phyloP scores from a whole-genome alignment of 2,797 vertebrate species.

The Dermochelys coriacea region DNA sequence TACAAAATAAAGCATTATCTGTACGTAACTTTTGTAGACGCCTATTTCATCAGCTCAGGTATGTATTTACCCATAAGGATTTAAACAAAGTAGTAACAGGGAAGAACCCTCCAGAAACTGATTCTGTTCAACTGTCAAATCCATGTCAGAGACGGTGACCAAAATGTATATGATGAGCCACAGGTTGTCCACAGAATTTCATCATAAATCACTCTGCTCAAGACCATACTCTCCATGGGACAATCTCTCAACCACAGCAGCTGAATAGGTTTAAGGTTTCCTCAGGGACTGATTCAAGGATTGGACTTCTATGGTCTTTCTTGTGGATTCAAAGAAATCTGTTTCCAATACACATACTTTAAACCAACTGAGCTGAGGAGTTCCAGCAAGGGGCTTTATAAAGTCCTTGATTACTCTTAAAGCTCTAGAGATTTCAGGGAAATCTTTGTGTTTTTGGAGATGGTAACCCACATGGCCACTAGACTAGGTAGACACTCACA shows the following conservation, averaged over 20 bases:
- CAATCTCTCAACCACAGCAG: neutral
- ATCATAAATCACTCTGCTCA: neutral
- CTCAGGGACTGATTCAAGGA: neutral
- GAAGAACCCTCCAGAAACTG: neutral
- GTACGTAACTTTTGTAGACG: neutral
- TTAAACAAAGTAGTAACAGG: fast-evolving
- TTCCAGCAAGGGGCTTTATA: neutral
- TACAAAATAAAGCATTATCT: neutral
- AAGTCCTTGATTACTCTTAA: neutral
- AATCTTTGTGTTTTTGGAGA: neutral
- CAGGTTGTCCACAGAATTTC: neutral
- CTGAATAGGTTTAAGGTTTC: neutral
- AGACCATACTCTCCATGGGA: neutral
- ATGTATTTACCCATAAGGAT: neutral
- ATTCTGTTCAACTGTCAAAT: neutral
- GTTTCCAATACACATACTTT: neutral
- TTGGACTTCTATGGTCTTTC: neutral
- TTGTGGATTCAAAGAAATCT: neutral
- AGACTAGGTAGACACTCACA: neutral
- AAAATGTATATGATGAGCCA: neutral
- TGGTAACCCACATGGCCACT: neutral
- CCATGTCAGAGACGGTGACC: neutral
- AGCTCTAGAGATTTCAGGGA: neutral
- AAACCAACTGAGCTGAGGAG: neutral
- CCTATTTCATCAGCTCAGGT: neutral